phyloP scores from a whole-genome alignment of 2,113 vertebrate species.

The Motacilla tschutschensis region DNA sequence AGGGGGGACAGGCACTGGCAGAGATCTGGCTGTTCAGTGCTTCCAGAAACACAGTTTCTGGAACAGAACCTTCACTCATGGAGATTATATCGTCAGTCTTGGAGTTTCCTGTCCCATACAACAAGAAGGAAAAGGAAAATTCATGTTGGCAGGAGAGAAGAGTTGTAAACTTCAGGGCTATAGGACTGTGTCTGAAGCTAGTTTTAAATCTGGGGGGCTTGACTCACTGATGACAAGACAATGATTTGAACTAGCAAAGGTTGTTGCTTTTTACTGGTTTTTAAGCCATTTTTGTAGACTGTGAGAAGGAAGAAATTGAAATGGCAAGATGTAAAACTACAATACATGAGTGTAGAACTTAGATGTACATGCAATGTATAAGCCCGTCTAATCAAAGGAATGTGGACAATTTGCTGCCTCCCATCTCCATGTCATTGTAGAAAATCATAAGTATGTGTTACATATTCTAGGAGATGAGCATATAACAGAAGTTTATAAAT shows the following conservation, averaged over 20 bases:
- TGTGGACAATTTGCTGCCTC: neutral
- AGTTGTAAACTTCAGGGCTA: neutral
- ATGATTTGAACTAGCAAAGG: neutral
- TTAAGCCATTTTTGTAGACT: neutral
- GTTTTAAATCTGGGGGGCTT: neutral
- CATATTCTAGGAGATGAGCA: neutral
- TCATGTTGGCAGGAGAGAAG: fast-evolving
- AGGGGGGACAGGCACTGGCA: neutral
- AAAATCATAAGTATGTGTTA: neutral
- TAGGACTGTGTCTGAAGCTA: neutral
- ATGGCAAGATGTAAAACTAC: neutral
- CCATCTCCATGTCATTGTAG: neutral
- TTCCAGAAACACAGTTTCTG: neutral
- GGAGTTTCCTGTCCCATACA: neutral
- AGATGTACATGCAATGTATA: neutral
- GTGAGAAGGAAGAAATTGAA: neutral
- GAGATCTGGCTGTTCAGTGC: fast-evolving
- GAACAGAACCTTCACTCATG: neutral
- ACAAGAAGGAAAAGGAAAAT: neutral
- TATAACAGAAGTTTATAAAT: neutral
- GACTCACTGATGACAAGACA: neutral
- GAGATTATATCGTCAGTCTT: neutral
- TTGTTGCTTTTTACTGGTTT: neutral
- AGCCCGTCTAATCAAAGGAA: neutral
- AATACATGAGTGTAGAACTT: neutral